Evolutionary conservation across 92 coral and sea anemone species (phyloP).

Genomic region (Porites cylindrica): DNA sequence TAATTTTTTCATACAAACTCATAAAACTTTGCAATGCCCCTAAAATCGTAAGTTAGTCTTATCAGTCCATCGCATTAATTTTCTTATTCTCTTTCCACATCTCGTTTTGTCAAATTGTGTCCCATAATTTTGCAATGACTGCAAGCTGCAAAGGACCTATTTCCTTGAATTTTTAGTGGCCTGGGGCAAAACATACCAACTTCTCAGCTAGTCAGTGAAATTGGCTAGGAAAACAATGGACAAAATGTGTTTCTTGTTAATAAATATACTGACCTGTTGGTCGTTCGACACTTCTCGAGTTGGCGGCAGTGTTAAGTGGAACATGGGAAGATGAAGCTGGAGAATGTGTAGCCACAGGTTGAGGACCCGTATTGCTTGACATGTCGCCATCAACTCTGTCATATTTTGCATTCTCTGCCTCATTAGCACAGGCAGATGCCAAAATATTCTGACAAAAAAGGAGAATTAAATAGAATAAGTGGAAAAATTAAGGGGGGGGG

Average conservation of each 20-base stretch:
- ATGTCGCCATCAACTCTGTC: slow-evolving; percentile 70
- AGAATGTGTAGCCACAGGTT: slow-evolving; percentile 58
- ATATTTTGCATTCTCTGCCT: slow-evolving; percentile 85
- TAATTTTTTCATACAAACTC: too few species aligned
- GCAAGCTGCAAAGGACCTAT: too few species aligned
- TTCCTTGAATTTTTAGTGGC: too few species aligned
- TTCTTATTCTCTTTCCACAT: too few species aligned
- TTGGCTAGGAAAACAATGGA: neutral
- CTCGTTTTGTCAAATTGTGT: too few species aligned
- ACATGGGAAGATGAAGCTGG: slow-evolving; percentile 75
- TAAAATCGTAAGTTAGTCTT: too few species aligned
- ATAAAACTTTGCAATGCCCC: too few species aligned
- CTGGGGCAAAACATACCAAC: too few species aligned
- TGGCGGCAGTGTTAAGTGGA: slow-evolving; percentile 51
- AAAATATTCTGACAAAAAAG: slow-evolving; percentile 78
- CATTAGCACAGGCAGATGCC: slow-evolving; percentile 99
- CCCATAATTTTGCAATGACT: too few species aligned
- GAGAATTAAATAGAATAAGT: neutral
- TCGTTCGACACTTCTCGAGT: slow-evolving; percentile 42
- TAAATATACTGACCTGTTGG: slow-evolving; percentile 44
- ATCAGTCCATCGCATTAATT: too few species aligned
- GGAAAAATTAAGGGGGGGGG: neutral
- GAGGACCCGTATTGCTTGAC: slow-evolving; percentile 37
- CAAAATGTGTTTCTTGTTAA: neutral
- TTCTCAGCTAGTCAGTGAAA: neutral